Conservation (phyloP, 2,888 invertebrate species). For the Drosophila macrothrix region DNA sequence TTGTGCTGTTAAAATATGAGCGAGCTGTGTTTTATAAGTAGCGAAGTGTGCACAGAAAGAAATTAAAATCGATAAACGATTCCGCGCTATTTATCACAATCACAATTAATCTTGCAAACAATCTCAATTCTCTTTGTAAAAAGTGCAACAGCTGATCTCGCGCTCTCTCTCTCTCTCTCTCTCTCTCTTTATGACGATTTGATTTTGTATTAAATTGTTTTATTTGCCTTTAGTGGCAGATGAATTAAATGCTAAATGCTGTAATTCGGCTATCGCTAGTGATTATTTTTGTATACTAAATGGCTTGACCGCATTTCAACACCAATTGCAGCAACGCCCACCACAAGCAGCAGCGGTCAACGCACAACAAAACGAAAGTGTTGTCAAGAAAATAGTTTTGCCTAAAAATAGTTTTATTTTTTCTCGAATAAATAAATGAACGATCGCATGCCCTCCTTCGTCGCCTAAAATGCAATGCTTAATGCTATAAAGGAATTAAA, state of each 20-base stretch:
- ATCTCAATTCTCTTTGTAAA: background rate
- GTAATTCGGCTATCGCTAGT: slow-evolving; percentile 22
- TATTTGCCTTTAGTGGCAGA: slow-evolving; percentile 8
- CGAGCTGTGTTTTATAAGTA: slow-evolving; percentile 16
- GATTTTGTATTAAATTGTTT: background rate
- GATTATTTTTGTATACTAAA: slow-evolving; percentile 57
- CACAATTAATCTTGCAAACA: slow-evolving; percentile 5
- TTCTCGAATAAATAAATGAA: slow-evolving; percentile 42
- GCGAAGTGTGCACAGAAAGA: slow-evolving; percentile 2
- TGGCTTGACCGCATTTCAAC: slow-evolving; percentile 64
- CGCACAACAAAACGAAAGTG: slow-evolving; percentile 52
- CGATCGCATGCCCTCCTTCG: slow-evolving; percentile 36
- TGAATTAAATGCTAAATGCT: slow-evolving; percentile 36
- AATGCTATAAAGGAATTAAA: slow-evolving; percentile 43
- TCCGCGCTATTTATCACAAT: slow-evolving; percentile 1
- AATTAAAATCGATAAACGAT: slow-evolving; percentile 39
- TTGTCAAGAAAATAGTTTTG: slow-evolving; percentile 46
- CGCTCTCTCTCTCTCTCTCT: background rate
- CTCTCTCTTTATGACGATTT: background rate
- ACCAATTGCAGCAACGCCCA: slow-evolving; percentile 57
- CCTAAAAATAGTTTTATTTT: slow-evolving; percentile 60
- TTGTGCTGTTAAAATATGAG: slow-evolving; percentile 9
- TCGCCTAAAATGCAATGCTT: slow-evolving; percentile 37
- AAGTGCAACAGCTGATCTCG: slow-evolving; percentile 26
- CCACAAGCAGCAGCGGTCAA: slow-evolving; percentile 27